A percentile compares a stretch with the other conserved stretches of the same genome.
Conservation (phyloP, 2,797 vertebrate species). For the Gallirallus australis region DNA sequence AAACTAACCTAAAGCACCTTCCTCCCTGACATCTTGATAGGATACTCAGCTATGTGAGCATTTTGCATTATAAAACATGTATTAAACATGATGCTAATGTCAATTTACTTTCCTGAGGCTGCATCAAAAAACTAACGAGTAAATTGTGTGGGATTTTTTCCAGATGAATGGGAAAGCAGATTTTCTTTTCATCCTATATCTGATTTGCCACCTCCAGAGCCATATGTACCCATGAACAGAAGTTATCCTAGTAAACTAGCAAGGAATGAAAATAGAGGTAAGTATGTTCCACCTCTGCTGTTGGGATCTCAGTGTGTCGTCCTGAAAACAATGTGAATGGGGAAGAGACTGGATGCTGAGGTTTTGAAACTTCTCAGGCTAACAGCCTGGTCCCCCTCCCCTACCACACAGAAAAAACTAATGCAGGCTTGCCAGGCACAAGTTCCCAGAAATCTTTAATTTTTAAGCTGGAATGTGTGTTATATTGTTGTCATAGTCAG, state of each 20-base stretch:
- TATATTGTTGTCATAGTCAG: background rate
- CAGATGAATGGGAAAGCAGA: conserved; percentile 95
- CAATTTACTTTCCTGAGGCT: background rate
- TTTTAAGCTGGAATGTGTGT: background rate
- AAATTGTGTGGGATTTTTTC: background rate
- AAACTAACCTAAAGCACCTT: background rate
- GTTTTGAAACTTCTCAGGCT: background rate
- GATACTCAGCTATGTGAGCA: background rate
- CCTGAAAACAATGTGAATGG: background rate
- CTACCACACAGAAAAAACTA: background rate
- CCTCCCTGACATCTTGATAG: background rate
- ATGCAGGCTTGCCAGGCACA: background rate
- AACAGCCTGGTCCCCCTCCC: background rate
- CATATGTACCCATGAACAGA: conserved; percentile 87
- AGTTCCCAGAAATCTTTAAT: background rate
- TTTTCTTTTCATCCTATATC: conserved; percentile 94
- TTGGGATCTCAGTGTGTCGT: background rate
- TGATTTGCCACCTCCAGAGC: conserved; percentile 94
- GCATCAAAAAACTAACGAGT: background rate
- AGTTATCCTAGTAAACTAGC: conserved; percentile 93
- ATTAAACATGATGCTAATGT: background rate
- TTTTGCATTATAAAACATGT: background rate
- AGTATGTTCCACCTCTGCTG: conserved; percentile 45
- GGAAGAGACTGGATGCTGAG: background rate
- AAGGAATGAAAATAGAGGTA: conserved; percentile 89